phyloP scores from a whole-genome alignment of 37 sponge, comb jelly and placozoan genomes.

The Amphimedon queenslandica region DNA sequence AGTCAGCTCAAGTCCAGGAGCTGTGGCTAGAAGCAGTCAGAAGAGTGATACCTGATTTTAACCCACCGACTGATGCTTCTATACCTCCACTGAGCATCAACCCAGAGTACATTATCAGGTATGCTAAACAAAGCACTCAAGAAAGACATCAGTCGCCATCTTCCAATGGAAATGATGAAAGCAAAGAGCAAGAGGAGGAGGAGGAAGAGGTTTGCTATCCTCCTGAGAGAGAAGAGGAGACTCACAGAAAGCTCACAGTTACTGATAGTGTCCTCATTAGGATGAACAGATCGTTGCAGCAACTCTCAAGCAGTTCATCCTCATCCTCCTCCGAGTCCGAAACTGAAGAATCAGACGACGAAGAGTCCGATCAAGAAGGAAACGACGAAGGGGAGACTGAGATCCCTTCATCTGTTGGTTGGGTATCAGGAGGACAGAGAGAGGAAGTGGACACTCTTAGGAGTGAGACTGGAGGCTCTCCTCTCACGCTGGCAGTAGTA shows the following conservation, averaged over 20 bases:
- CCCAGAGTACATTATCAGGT: not conserved
- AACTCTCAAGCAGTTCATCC: not conserved
- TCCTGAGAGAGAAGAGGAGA: not conserved
- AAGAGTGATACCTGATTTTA: constrained; percentile 15
- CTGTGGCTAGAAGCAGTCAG: constrained; percentile 25
- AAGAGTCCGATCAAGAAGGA: not conserved
- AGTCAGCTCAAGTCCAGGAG: constrained; percentile 13
- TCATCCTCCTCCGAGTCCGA: too few species aligned
- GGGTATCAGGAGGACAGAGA: not conserved
- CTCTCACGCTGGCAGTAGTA: constrained; percentile 1
- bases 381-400: not conserved
- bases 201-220: too few species aligned
- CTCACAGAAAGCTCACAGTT: not conserved
- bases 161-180: not conserved
- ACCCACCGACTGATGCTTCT: constrained; percentile 5
- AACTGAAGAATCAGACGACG: too few species aligned
- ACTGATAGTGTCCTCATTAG: not conserved
- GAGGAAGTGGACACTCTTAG: constrained; percentile 21
- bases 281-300: not conserved
- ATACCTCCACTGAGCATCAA: constrained; percentile 26
- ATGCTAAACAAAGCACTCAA: not conserved
- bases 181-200: not conserved
- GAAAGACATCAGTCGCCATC: not conserved
- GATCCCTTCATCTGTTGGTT: not conserved
- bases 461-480: constrained; percentile 11